Evolutionary conservation across 1,140 invertebrate genomes (phyloP), one percentile per base, ranked within the genome.

Genomic region (Orussus abietinus): DNA sequence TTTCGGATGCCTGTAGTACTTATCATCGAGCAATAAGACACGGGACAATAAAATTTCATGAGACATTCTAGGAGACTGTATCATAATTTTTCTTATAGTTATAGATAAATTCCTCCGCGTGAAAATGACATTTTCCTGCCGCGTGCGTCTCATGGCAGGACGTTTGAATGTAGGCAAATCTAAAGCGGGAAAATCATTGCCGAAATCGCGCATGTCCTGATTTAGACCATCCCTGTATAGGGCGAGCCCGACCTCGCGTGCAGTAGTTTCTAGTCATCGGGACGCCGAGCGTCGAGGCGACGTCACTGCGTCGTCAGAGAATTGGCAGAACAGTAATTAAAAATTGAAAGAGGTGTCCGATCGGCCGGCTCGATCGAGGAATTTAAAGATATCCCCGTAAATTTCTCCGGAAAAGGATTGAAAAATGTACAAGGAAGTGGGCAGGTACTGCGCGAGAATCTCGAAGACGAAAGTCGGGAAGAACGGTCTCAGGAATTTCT

Each of bases 151-250:
- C n/a, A n/a, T n/a, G n/a, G n/a, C n/a, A n/a, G n/a, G n/a, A n/a
- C n/a, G n/a, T n/a, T n/a, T n/a, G n/a, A n/a, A n/a, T n/a, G n/a
- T n/a, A n/a, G n/a, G n/a, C n/a, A n/a, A n/a, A n/a, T n/a, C n/a
- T n/a, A n/a, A n/a, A n/a, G n/a, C n/a, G n/a, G n/a, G 40, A 28
- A 25, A 15, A 3, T 3, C 19, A 21, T 17, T 34, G 13, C 26
- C 14, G 22, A 47, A 41, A 38, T 50, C 40, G 60, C 60, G 60
- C 60, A 63, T 63, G 60, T 50, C 51, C 39, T 40, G 47, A 53
- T 45, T 51, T 41, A 42, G 45, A 11, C 19, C 25, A 28, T 40
- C 30, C 37, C 39, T 29, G 29, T 29, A 12, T 37, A 45, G 34
- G 22, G 37, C 14, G n/a, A 10, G 22, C 28, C 32, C 38, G 42